Conservation (phyloP, 2,797 vertebrate species). For the Tolypeutes matacus region DNA sequence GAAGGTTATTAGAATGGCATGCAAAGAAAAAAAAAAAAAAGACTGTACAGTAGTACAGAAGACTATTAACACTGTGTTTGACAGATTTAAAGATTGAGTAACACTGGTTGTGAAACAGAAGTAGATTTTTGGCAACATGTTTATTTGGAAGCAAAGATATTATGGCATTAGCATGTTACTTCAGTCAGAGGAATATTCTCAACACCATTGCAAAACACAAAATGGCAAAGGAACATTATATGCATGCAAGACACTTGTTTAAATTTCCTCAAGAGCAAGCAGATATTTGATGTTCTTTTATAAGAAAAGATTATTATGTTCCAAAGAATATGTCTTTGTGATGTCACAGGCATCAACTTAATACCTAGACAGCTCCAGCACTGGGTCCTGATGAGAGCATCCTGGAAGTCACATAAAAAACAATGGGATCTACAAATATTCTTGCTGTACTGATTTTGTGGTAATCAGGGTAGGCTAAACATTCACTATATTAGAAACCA, state of each 20-base stretch:
- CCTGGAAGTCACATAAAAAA: neutral
- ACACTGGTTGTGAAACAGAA: conserved; percentile 26
- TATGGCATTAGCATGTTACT: neutral
- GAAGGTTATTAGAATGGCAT: neutral
- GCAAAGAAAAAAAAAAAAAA: neutral
- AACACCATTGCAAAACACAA: neutral
- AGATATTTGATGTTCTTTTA: neutral
- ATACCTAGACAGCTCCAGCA: neutral
- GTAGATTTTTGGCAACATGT: neutral
- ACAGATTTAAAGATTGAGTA: neutral
- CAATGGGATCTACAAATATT: neutral
- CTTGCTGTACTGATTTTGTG: no score
- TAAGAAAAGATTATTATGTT: neutral
- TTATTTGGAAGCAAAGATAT: conserved; percentile 49
- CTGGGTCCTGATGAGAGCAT: neutral
- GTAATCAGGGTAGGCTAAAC: no score
- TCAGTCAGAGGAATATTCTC: neutral
- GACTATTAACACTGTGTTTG: neutral
- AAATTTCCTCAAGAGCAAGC: neutral
- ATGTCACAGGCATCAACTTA: neutral
- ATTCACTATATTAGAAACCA: no score
- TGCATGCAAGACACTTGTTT: neutral
- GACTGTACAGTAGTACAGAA: neutral
- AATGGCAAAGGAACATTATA: neutral
- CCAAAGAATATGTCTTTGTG: neutral